These are phyloP conservation scores for Stictonetta naevosa DNA, from an alignment of 2,113 vertebrate genomes.

Conservation along the genomic window DNA sequence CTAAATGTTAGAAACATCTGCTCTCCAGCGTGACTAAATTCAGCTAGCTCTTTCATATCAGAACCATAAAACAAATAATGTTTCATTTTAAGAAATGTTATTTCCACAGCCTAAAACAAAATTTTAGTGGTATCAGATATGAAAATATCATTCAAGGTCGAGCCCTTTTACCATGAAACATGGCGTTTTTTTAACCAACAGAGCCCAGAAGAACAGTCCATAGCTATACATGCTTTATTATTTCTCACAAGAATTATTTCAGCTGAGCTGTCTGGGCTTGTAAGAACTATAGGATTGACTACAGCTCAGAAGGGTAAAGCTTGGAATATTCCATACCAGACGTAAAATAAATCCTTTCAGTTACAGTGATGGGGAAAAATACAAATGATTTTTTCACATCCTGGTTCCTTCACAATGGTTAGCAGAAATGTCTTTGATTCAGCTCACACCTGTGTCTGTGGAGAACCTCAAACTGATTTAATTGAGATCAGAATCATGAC, in stretches of 20 bases:
- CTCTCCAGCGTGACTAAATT: conserved; percentile 14
- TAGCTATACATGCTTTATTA: not conserved
- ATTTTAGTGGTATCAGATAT: not conserved
- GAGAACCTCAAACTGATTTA: not conserved
- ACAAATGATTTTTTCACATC: not conserved
- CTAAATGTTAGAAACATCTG: conserved; percentile 6
- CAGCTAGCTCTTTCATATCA: not conserved
- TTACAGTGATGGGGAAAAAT: not conserved
- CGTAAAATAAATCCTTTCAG: not conserved
- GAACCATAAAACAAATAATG: conserved; percentile 2
- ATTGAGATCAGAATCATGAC: not conserved
- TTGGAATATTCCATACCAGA: not conserved
- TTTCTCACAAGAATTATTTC: conserved; percentile 9
- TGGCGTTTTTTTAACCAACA: not conserved
- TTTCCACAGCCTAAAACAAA: not conserved
- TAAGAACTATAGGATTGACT: not conserved
- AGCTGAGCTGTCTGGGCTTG: not conserved
- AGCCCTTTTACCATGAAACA: not conserved
- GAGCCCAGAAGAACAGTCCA: not conserved
- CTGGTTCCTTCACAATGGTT: conserved; percentile 4
- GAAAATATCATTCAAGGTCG: not conserved
- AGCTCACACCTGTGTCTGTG: not conserved
- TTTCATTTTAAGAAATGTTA: not conserved
- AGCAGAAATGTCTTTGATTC: not conserved
- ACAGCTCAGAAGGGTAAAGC: not conserved